Conservation (phyloP, 2,888 invertebrate genomes). For the Ichneumoninae sp. region DNA sequence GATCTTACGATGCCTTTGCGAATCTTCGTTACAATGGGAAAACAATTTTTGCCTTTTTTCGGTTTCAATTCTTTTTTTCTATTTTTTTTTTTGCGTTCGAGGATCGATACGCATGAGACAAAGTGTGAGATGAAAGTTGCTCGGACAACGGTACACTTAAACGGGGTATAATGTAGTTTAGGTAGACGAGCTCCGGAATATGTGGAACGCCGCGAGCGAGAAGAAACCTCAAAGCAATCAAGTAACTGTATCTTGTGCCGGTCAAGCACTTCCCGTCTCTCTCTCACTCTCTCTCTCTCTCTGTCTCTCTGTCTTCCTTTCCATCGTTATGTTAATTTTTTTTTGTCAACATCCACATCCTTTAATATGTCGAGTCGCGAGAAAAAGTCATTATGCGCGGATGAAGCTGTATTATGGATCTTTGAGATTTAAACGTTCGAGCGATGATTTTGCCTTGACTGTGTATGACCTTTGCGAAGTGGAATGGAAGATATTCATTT, state of each 20-base stretch:
- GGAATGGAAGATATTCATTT: no score
- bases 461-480: no score
- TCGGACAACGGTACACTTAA: constrained; percentile 51
- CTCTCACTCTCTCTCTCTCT: constrained; percentile 48
- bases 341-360: not conserved
- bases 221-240: constrained; percentile 77
- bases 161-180: constrained; percentile 43
- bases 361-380: not conserved
- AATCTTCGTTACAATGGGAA: constrained; percentile 18
- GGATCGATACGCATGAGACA: constrained; percentile 1
- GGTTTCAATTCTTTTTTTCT: not conserved
- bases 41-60: no score
- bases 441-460: no score
- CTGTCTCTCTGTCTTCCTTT: constrained; percentile 46
- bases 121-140: constrained; percentile 29
- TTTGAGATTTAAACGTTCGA: not conserved
- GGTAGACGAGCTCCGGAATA: constrained; percentile 60
- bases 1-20: not conserved
- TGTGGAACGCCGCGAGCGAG: constrained; percentile 72
- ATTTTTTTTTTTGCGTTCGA: not conserved
- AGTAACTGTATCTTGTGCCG: constrained; percentile 74
- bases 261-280: constrained; percentile 61
- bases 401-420: no score
- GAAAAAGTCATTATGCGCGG: not conserved
- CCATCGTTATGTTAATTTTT: constrained; percentile 27